A percentile compares a stretch with the other conserved stretches of the same genome.
phyloP scores from a whole-genome alignment of 2,113 vertebrate genomes.

The Gavia stellata region DNA sequence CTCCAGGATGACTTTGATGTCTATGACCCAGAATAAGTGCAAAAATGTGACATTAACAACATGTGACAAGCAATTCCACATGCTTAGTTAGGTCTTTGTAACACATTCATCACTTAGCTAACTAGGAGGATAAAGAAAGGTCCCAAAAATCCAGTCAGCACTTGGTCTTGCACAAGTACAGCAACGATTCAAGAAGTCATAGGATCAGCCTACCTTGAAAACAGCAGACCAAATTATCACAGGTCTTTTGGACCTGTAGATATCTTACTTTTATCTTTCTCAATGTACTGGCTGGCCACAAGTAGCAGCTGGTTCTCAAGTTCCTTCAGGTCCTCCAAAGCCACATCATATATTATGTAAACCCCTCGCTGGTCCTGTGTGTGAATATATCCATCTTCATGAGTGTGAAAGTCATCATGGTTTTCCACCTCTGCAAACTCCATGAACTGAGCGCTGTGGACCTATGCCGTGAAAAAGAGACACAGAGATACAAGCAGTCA shows the following conservation, averaged over 20 bases:
- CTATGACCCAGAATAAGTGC: neutral
- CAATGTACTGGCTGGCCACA: slow-evolving; percentile 68
- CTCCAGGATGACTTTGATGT: neutral
- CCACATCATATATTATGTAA: slow-evolving; percentile 65
- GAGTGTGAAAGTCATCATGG: slow-evolving; percentile 71
- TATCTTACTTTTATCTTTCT: slow-evolving; percentile 59
- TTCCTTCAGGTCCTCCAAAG: slow-evolving; percentile 71
- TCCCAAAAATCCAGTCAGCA: neutral
- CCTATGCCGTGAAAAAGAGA: slow-evolving; percentile 38
- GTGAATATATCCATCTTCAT: slow-evolving; percentile 54
- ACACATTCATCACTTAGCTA: neutral
- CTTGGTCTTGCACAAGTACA: neutral
- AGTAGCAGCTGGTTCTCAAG: slow-evolving; percentile 70
- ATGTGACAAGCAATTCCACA: neutral
- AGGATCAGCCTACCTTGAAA: neutral
- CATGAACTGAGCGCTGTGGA: slow-evolving; percentile 69
- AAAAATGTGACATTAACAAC: neutral
- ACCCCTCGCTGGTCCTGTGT: slow-evolving; percentile 69
- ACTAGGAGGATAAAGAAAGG: neutral
- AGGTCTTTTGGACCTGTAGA: neutral
- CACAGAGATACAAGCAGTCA: neutral
- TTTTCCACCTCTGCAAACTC: slow-evolving; percentile 77
- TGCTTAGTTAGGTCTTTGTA: neutral
- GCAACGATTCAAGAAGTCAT: neutral
- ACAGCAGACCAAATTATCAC: neutral